These are phyloP conservation scores for Sebastes cheni DNA, from an alignment of 2,797 vertebrate species.

Conservation along the genomic window DNA sequence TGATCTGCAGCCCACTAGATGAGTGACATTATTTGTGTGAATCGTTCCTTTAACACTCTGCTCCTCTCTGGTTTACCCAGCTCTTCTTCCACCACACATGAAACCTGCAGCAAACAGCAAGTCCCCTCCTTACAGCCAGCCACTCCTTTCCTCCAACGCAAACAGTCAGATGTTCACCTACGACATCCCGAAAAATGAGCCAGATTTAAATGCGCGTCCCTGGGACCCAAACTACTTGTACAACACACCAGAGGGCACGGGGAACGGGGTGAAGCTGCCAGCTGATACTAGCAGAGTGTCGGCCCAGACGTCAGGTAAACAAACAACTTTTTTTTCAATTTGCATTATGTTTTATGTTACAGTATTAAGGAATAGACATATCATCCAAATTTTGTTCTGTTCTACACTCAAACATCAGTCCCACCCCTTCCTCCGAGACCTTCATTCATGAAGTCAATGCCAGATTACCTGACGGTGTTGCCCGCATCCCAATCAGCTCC, in stretches of 20 bases:
- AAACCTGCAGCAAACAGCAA: conserved; percentile 14
- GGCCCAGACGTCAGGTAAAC: conserved; percentile 34
- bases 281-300: not conserved
- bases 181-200: conserved; percentile 37
- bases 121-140: not conserved
- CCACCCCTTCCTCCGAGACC: conserved; percentile 70
- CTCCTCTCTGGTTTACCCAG: conserved; percentile 22
- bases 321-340: not conserved
- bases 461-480: conserved; percentile 65
- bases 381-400: not conserved
- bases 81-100: conserved; percentile 72
- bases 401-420: conserved; percentile 16
- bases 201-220: not conserved
- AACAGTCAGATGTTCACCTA: conserved; percentile 15
- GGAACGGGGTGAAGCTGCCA: conserved; percentile 9
- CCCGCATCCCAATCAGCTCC: not conserved
- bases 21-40: not conserved
- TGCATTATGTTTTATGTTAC: not conserved
- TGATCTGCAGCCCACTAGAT: not conserved
- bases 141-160: not conserved
- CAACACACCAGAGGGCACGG: conserved; percentile 38
- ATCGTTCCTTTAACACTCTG: conserved; percentile 1
- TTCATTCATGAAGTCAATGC: conserved; percentile 48
- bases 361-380: not conserved
- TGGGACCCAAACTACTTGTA: conserved; percentile 44